A percentile compares a stretch with the other conserved stretches of the same genome.
phyloP scores from a whole-genome alignment of 2,888 invertebrate species.

The Monochamus alternatus region DNA sequence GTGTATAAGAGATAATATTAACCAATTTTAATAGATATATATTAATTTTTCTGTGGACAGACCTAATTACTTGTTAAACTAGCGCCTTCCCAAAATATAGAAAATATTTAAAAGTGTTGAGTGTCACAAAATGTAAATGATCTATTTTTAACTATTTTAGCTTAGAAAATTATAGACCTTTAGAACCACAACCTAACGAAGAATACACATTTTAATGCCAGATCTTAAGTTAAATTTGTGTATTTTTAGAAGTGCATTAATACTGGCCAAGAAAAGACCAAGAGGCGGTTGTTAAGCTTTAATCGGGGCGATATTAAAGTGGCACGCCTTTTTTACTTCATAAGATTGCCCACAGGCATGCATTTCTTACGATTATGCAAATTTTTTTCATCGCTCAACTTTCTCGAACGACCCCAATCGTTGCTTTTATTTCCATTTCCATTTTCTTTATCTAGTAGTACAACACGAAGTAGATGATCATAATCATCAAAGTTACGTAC shows the following conservation, averaged over 20 bases:
- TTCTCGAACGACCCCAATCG: constrained; percentile 3
- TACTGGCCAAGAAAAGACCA: constrained; percentile 16
- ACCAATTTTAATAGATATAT: too few relatives aligned
- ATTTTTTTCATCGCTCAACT: constrained; percentile 34
- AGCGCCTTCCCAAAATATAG: too few relatives aligned
- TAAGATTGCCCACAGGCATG: constrained; percentile 43
- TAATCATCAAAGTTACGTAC: too few relatives aligned
- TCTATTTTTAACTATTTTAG: not conserved
- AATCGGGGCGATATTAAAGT: constrained; percentile 40
- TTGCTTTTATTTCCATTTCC: not conserved
- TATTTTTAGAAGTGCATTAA: constrained; percentile 9
- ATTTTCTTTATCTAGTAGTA: not conserved
- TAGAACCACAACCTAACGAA: not conserved
- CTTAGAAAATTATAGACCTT: not conserved
- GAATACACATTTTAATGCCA: not conserved
- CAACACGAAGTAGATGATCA: not conserved
- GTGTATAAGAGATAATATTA: too few relatives aligned
- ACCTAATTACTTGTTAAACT: too few relatives aligned
- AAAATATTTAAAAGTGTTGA: too few relatives aligned
- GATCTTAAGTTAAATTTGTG: not conserved
- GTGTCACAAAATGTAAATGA: not conserved
- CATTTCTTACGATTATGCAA: constrained; percentile 41
- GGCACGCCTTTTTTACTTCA: constrained; percentile 44
- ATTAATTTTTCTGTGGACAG: too few relatives aligned
- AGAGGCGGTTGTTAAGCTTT: constrained; percentile 43